Conservation (phyloP, 1,140 invertebrate genomes). For the Brachionus angularis region DNA sequence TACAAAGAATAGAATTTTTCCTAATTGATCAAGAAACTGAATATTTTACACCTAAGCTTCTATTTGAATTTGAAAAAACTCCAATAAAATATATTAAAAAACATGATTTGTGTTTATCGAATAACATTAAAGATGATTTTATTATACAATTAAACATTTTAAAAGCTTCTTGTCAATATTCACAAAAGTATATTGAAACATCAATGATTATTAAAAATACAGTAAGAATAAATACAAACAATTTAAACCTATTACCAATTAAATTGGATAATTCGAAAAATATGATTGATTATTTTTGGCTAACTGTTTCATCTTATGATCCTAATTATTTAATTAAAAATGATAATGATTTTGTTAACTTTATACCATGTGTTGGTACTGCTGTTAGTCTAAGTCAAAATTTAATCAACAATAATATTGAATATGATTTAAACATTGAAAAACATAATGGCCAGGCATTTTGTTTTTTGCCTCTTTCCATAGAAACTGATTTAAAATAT, state of each 20-base stretch:
- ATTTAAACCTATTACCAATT: neutral
- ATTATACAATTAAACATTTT: neutral
- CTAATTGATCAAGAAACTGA: constrained; percentile 43
- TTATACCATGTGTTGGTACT: constrained; percentile 50
- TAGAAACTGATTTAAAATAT: constrained; percentile 49
- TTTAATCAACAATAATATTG: constrained; percentile 19
- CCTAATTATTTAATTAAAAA: constrained; percentile 42
- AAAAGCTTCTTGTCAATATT: neutral
- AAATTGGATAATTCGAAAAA: neutral
- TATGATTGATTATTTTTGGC: constrained; percentile 39
- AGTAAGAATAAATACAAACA: neutral
- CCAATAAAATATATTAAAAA: constrained; percentile 6
- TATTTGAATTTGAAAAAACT: constrained; percentile 22
- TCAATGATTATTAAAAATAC: neutral
- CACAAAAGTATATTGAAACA: neutral
- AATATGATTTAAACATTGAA: neutral
- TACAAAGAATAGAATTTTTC: constrained; percentile 49
- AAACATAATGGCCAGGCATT: constrained; percentile 49
- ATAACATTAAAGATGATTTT: neutral
- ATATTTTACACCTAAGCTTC: neutral
- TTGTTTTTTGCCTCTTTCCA: constrained; percentile 52
- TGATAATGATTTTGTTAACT: constrained; percentile 36
- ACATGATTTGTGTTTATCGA: too few relatives aligned
- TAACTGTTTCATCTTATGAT: constrained; percentile 44
- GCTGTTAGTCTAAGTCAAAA: constrained; percentile 46